Evolutionary conservation across 2,888 invertebrate genomes (phyloP).

Genomic region (Eretmocerus hayati): DNA sequence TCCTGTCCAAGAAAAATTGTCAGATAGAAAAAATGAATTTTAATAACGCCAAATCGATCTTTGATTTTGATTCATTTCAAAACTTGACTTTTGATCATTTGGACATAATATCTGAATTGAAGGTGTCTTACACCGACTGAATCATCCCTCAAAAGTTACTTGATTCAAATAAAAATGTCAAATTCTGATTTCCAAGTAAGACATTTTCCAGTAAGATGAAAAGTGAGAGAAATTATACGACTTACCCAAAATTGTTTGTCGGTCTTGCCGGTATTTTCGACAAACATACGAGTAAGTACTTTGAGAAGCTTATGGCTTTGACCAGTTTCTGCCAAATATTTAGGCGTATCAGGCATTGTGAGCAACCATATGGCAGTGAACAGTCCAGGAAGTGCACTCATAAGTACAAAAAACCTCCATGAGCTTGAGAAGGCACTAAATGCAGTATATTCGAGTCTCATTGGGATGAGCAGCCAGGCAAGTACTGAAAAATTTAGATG

Average conservation of each 20-base stretch:
- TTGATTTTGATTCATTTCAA: too few relatives aligned
- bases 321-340: constrained; percentile 71
- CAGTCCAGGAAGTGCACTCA: constrained; percentile 64
- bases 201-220: too few relatives aligned
- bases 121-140: too few relatives aligned
- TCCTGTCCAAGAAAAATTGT: too few relatives aligned
- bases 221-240: too few relatives aligned
- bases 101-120: too few relatives aligned
- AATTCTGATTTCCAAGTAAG: too few relatives aligned
- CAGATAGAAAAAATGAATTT: too few relatives aligned
- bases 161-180: too few relatives aligned
- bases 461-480: constrained; percentile 70
- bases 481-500: constrained; percentile 50
- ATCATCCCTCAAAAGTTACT: too few relatives aligned
- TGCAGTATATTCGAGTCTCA: constrained; percentile 53
- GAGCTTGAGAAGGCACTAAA: constrained; percentile 60
- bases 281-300: constrained; percentile 61
- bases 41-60: too few relatives aligned
- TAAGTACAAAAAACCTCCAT: constrained; percentile 73
- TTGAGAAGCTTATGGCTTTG: constrained; percentile 64
- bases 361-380: constrained; percentile 59
- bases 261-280: constrained; percentile 57
- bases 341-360: constrained; percentile 72
- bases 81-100: too few relatives aligned
- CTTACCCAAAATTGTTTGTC: constrained; percentile 37